Percentiles rank a stretch among this genome's conserved stretches.
Evolutionary conservation across 2,797 vertebrate genomes (phyloP).

Genomic region (Phoxinus dragarum): DNA sequence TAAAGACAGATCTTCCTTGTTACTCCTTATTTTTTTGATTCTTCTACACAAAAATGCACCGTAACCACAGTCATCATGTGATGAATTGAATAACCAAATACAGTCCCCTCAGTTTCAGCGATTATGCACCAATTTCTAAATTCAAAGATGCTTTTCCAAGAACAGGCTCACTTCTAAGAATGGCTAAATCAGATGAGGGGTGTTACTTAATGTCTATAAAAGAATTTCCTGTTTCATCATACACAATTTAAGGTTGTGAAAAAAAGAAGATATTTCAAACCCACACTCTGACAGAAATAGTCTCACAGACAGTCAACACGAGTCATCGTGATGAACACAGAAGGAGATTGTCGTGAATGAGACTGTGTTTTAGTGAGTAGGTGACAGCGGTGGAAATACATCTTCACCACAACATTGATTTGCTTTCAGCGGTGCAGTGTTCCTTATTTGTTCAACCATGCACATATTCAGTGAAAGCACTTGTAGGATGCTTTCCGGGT

Average conservation of each 20-base stretch:
- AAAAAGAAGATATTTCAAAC: neutral
- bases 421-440: conserved; percentile 35
- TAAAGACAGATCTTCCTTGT: neutral
- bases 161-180: conserved; percentile 29
- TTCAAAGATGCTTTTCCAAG: conserved; percentile 15
- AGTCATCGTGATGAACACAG: neutral
- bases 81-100: conserved; percentile 9
- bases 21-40: neutral
- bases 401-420: conserved; percentile 23
- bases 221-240: neutral
- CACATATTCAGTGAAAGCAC: conserved; percentile 9
- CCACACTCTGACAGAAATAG: conserved; percentile 1
- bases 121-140: conserved; percentile 27
- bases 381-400: neutral
- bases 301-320: neutral
- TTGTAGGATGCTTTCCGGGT: conserved; percentile 58
- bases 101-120: conserved; percentile 22
- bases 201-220: conserved; percentile 9
- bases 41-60: conserved; percentile 20
- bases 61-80: conserved; percentile 4
- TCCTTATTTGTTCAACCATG: neutral
- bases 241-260: conserved; percentile 5
- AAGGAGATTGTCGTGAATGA: neutral
- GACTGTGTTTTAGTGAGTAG: neutral
- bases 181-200: conserved; percentile 13